Conservation (phyloP, 2,888 invertebrate genomes). For the Seira ritae region DNA sequence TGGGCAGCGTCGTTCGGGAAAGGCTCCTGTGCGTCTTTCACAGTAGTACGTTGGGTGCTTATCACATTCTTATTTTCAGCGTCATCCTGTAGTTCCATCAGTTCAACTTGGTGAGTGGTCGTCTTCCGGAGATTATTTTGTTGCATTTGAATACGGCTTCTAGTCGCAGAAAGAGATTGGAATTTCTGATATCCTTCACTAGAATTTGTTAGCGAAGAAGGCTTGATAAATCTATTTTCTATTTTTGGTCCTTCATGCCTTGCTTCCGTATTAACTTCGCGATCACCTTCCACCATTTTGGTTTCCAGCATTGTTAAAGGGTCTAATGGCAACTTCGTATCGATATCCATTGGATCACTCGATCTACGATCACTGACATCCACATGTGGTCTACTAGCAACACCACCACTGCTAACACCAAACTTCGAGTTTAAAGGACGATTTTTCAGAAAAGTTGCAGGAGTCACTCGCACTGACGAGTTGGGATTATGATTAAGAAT, state of each 20-base stretch:
- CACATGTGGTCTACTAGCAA: conserved; percentile 23
- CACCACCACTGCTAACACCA: conserved; percentile 29
- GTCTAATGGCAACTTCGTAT: conserved; percentile 53
- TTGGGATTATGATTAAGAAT: conserved; percentile 58
- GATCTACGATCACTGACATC: conserved; percentile 20
- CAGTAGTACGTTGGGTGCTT: conserved; percentile 29
- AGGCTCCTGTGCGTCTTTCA: conserved; percentile 15
- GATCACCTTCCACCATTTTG: conserved; percentile 65
- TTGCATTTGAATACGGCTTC: conserved; percentile 11
- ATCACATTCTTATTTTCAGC: conserved; percentile 59
- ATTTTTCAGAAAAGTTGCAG: conserved; percentile 54
- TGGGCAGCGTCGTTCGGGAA: not conserved
- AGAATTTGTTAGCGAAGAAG: conserved; percentile 25
- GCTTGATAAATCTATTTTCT: conserved; percentile 57
- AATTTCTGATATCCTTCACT: conserved; percentile 46
- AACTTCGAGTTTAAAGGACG: conserved; percentile 48
- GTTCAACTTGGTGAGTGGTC: conserved; percentile 38
- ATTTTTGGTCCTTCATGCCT: conserved; percentile 56
- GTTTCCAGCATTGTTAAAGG: conserved; percentile 68
- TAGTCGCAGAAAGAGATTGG: conserved; percentile 44
- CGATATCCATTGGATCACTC: conserved; percentile 53
- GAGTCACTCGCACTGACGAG: conserved; percentile 51
- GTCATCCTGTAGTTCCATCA: conserved; percentile 50
- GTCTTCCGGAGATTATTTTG: conserved; percentile 48
- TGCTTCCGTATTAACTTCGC: conserved; percentile 58